Percentiles rank a stretch among this genome's conserved stretches.
Evolutionary conservation across 2,113 vertebrate genomes (phyloP).

Genomic region (Malurus alboscapulatus): DNA sequence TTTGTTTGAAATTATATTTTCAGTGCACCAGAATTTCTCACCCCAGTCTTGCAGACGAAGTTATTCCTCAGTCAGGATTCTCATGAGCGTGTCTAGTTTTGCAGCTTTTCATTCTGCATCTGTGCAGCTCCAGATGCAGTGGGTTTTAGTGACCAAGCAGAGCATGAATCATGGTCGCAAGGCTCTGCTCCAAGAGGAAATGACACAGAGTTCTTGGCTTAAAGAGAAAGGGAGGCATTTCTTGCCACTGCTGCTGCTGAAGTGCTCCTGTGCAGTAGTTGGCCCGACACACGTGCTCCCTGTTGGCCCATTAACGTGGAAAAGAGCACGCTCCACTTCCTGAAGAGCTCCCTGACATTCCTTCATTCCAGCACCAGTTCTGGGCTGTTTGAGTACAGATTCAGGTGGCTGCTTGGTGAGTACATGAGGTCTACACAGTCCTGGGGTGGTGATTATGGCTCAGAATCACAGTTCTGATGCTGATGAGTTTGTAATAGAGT

Average conservation of each 20-base stretch:
- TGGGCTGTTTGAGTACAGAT: background rate
- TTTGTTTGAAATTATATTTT: background rate
- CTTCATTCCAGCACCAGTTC: background rate
- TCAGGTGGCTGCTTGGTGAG: background rate
- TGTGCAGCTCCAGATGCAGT: background rate
- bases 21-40: background rate
- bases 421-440: too few species aligned
- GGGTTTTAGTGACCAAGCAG: background rate
- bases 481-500: background rate
- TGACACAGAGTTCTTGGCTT: background rate
- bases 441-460: background rate
- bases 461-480: background rate
- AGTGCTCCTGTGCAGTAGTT: background rate
- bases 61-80: background rate
- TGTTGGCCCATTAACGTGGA: background rate
- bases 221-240: background rate
- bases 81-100: background rate
- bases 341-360: background rate
- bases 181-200: constrained; percentile 3
- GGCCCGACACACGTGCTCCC: background rate
- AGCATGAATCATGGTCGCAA: background rate
- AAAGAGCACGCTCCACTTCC: background rate
- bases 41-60: fast-evolving
- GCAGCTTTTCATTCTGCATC: background rate
- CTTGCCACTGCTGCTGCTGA: background rate